Percentiles rank a stretch among this genome's conserved stretches.
These are phyloP conservation scores for Catonia carolina DNA, from an alignment of 2,888 invertebrate species.

Conservation along the genomic window DNA sequence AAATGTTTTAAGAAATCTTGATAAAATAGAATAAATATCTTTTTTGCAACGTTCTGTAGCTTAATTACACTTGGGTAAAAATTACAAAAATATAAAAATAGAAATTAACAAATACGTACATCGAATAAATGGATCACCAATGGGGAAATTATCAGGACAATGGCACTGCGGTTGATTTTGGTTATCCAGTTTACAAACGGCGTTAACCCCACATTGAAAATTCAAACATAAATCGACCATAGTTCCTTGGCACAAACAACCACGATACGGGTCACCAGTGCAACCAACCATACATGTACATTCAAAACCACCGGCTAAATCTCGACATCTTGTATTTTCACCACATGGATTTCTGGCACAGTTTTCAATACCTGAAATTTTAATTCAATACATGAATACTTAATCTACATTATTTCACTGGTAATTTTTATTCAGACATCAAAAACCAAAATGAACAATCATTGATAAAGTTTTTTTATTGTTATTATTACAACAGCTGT, in stretches of 20 bases:
- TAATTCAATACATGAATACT: too few species aligned
- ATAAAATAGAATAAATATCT: too few species aligned
- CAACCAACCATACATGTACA: slow-evolving; percentile 76
- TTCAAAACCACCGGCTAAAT: slow-evolving; percentile 66
- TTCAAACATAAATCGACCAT: slow-evolving; percentile 67
- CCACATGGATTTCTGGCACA: slow-evolving; percentile 81
- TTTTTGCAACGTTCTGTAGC: too few species aligned
- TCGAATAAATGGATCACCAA: slow-evolving; percentile 77
- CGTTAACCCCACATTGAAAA: slow-evolving; percentile 74
- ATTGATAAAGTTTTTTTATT: too few species aligned
- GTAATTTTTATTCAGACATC: background rate
- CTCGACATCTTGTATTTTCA: slow-evolving; percentile 71
- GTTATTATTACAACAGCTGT: too few species aligned
- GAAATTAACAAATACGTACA: too few species aligned
- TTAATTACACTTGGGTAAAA: too few species aligned
- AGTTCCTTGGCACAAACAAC: slow-evolving; percentile 66
- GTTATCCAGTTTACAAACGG: slow-evolving; percentile 65
- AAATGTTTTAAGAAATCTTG: too few species aligned
- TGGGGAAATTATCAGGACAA: slow-evolving; percentile 74
- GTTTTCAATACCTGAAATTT: slow-evolving; percentile 52
- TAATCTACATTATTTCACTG: background rate
- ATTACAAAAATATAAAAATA: too few species aligned
- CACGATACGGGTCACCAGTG: slow-evolving; percentile 71
- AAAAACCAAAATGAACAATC: background rate
- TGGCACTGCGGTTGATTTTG: slow-evolving; percentile 63